These are phyloP conservation scores for Emesis russula DNA, from an alignment of 2,888 invertebrate genomes.

Conservation along the genomic window DNA sequence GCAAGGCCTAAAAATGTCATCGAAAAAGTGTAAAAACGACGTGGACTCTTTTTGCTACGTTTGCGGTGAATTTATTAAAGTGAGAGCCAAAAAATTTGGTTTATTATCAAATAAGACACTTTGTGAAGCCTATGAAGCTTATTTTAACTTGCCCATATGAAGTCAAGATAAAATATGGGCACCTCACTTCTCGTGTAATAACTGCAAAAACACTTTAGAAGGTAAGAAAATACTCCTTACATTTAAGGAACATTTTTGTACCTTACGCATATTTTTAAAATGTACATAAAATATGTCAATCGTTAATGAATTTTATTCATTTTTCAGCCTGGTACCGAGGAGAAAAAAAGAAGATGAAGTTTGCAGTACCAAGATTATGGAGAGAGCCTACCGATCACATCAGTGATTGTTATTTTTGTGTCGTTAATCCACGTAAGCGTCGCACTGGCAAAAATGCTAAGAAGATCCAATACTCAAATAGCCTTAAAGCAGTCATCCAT, in stretches of 20 bases:
- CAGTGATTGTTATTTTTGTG: no score
- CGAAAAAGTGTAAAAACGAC: constrained; percentile 24
- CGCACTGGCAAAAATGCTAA: constrained; percentile 56
- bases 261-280: not conserved
- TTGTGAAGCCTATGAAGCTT: constrained; percentile 55
- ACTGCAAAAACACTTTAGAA: constrained; percentile 43
- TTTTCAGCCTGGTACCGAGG: constrained; percentile 48
- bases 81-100: constrained; percentile 42
- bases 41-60: constrained; percentile 32
- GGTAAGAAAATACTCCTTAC: constrained; percentile 26
- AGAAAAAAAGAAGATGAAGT: constrained; percentile 63
- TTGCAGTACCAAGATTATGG: constrained; percentile 63
- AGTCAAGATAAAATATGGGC: no score
- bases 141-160: constrained; percentile 40
- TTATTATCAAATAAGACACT: constrained; percentile 36
- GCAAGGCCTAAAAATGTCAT: constrained; percentile 25
- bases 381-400: constrained; percentile 46
- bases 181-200: no score
- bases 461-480: constrained; percentile 52
- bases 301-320: constrained; percentile 28
- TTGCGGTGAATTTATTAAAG: no score
- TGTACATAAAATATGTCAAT: constrained; percentile 8
- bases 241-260: not conserved
- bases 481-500: constrained; percentile 62
- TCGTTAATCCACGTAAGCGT: constrained; percentile 36